Evolutionary conservation across 2,113 vertebrate species (phyloP), one percentile per base, ranked within the genome.

Genomic region (Varanus komodoensis): DNA sequence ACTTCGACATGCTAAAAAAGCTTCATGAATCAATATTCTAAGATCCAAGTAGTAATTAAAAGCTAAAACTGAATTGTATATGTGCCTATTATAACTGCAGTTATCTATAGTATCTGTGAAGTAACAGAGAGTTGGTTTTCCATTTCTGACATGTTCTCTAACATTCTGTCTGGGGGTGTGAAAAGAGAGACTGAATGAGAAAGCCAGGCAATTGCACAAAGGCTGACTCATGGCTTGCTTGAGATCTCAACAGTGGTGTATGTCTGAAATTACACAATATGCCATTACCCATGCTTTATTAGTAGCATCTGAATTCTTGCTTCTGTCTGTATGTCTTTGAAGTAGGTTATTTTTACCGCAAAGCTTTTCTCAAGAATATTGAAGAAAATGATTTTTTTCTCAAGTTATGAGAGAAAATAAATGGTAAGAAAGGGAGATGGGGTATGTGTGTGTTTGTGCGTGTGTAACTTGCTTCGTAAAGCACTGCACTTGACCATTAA

Each of bases 251-350:
- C n/a, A 48, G 21, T 50, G 2, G 3, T 44, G 48, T 17, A 11
- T 67, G 23, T 89, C 27, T 90, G 3, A 3, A 94, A 90, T 87
- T 74, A 3, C 48, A 74, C 52, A 75, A 1, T 12, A 68, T 92
- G 78, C 38, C 48, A 84, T 84, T 69, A 89, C 34, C 73, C 61
- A 85, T 38, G 44, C 32, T 29, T 82, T 87, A 77, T 82, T 67
- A 73, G 85, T 82, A 82, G 50, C 8, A 82, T 34, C 82, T 87
- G 87, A 67, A 34, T 64, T 82, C 69, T 86, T 82, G 52, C 73
- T 87, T 87, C 54, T 64, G 6, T 87, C 67, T 73, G 23, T 67
- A 68, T 84, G 7, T 25, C 34, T 38, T 68, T 44, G 50, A 74
- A 74, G 74, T 73, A 74, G 57, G 71, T 86, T 74, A 25, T 27